Conservation (phyloP, 1,140 invertebrate species). For the Augochlora pura region DNA sequence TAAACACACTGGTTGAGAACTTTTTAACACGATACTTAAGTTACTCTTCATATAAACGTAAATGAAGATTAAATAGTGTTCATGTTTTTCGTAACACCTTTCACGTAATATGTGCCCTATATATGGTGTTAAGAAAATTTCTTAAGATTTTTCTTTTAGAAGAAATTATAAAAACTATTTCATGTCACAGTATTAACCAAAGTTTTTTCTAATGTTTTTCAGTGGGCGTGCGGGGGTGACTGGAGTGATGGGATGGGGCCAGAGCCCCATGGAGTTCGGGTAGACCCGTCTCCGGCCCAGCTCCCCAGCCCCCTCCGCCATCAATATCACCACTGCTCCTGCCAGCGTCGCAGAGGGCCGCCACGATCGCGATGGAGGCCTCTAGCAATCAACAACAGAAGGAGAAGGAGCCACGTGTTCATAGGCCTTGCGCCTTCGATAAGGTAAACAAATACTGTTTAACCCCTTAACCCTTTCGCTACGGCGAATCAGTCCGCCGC, state of each 20-base stretch:
- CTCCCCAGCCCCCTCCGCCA: conserved; percentile 80
- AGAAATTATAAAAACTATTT: no score
- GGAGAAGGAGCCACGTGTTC: conserved; percentile 77
- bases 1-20: no score
- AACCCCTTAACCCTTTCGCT: no score
- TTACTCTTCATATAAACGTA: no score
- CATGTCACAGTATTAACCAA: not conserved
- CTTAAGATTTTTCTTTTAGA: no score
- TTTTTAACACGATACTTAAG: no score
- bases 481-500: no score
- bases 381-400: conserved; percentile 77
- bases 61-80: no score
- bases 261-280: conserved; percentile 81
- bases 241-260: conserved; percentile 81
- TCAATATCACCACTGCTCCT: conserved; percentile 78
- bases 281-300: conserved; percentile 79
- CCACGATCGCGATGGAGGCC: conserved; percentile 79
- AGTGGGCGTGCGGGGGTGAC: conserved; percentile 80
- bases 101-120: no score
- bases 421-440: conserved; percentile 79
- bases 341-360: conserved; percentile 77
- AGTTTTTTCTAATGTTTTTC: conserved; percentile 36
- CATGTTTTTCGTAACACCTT: no score
- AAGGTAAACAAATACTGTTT: conserved; percentile 66
- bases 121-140: no score